Percentiles rank a stretch among this genome's conserved stretches.
phyloP scores from a whole-genome alignment of 37 sponge, comb jelly and placozoan genomes.

The Theonella swinhoei region DNA sequence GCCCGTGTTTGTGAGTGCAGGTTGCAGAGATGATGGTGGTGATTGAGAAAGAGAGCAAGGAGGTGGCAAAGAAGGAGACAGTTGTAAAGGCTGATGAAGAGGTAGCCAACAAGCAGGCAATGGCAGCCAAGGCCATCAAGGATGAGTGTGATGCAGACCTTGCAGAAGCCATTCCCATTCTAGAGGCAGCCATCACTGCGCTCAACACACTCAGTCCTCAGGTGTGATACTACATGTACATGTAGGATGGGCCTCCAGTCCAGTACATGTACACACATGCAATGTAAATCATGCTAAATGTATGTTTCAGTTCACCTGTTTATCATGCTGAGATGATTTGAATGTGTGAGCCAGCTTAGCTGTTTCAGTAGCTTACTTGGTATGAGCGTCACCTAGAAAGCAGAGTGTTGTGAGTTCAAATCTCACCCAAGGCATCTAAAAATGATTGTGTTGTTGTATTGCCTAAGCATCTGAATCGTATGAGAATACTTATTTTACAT shows the following conservation, averaged over 20 bases:
- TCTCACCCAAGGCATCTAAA: not conserved
- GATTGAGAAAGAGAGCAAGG: slow-evolving; percentile 93
- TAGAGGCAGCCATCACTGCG: slow-evolving; percentile 93
- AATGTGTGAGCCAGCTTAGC: not conserved
- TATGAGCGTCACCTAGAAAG: not conserved
- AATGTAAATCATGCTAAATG: not conserved
- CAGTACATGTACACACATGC: not conserved
- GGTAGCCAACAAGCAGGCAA: slow-evolving; percentile 96
- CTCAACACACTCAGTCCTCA: slow-evolving; percentile 91
- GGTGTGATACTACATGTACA: not conserved
- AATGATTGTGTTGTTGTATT: too few relatives aligned
- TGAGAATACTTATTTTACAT: too few relatives aligned
- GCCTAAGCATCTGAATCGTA: too few relatives aligned
- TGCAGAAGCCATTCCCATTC: slow-evolving; percentile 94
- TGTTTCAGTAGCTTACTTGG: not conserved
- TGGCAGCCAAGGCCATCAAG: slow-evolving; percentile 95
- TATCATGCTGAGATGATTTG: not conserved
- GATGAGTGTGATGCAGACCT: slow-evolving; percentile 98
- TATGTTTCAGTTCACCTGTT: not conserved
- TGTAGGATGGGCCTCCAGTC: not conserved
- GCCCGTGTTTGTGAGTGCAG: too few relatives aligned
- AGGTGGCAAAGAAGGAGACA: slow-evolving; percentile 93
- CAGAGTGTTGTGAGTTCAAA: not conserved
- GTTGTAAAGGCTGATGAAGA: slow-evolving; percentile 96
- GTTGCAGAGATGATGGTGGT: slow-evolving; percentile 96